Conservation (phyloP, 2,888 invertebrate species). For the Perdita meconis region DNA sequence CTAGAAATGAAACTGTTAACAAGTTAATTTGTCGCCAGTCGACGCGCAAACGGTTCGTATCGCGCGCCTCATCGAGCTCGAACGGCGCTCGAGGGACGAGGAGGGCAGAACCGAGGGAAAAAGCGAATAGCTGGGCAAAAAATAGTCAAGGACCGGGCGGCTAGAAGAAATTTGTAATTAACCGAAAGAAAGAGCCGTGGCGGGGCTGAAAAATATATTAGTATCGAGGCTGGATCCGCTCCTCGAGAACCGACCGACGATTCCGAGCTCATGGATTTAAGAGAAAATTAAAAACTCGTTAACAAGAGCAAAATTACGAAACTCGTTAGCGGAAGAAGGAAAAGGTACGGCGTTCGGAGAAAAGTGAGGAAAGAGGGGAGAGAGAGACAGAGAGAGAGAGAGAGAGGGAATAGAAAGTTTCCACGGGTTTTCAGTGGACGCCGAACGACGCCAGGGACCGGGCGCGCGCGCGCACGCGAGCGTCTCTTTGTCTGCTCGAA, state of each 20-base stretch:
- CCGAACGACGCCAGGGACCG: slow-evolving; percentile 47
- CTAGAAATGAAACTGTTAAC: neutral
- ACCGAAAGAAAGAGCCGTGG: slow-evolving; percentile 35
- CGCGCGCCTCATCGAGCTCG: neutral
- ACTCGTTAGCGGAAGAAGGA: slow-evolving; percentile 61
- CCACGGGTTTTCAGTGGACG: slow-evolving; percentile 46
- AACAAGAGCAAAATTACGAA: slow-evolving; percentile 66
- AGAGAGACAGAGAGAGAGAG: too few relatives aligned
- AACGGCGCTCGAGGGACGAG: neutral
- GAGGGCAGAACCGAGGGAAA: neutral
- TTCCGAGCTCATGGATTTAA: slow-evolving; percentile 55
- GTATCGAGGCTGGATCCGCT: slow-evolving; percentile 39
- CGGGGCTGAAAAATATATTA: slow-evolving; percentile 53
- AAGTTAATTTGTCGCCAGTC: slow-evolving; percentile 10
- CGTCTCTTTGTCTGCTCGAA: slow-evolving; percentile 45
- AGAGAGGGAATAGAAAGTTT: slow-evolving; percentile 24
- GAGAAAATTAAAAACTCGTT: slow-evolving; percentile 67
- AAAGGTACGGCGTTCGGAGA: slow-evolving; percentile 16
- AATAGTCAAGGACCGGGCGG: neutral
- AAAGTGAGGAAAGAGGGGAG: neutral
- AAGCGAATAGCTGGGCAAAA: neutral
- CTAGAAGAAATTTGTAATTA: slow-evolving; percentile 51
- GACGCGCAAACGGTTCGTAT: neutral
- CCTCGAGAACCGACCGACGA: neutral
- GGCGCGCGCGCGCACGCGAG: slow-evolving; percentile 9